Evolutionary conservation across 2,797 vertebrate species (phyloP).

Genomic region (Enteromius thamalakanensis): DNA sequence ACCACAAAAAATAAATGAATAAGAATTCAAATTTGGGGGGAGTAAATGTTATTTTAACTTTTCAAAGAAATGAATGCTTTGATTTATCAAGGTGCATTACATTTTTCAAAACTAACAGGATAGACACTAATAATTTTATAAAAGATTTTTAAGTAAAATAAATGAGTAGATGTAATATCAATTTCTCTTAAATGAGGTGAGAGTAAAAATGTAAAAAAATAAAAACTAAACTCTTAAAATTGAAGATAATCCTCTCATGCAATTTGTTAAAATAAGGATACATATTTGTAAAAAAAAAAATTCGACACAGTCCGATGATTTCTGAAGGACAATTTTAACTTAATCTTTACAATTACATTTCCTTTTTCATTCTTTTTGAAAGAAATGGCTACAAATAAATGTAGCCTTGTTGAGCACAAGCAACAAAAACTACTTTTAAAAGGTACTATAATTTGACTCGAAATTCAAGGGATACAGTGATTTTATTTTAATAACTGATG

Average conservation of each 20-base stretch:
- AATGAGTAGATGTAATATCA: no score
- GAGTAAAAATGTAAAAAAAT: no score
- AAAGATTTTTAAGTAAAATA: neutral
- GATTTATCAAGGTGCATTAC: neutral
- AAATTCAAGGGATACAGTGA: neutral
- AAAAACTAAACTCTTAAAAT: no score
- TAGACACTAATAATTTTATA: neutral
- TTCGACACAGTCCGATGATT: no score
- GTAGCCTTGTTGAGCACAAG: neutral
- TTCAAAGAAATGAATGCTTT: neutral
- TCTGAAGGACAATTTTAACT: no score
- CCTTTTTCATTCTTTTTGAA: neutral
- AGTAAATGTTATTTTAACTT: neutral
- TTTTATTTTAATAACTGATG: neutral
- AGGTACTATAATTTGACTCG: neutral
- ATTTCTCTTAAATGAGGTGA: no score
- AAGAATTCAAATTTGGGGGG: neutral
- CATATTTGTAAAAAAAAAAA: no score
- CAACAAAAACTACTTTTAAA: neutral
- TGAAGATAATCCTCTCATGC: no score
- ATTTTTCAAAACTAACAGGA: neutral
- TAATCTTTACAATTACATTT: no score
- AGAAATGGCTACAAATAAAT: neutral
- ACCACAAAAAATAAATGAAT: neutral
- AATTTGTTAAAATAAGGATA: no score